Conservation (phyloP, 1,140 invertebrate genomes). For the Ceratina japonica region DNA sequence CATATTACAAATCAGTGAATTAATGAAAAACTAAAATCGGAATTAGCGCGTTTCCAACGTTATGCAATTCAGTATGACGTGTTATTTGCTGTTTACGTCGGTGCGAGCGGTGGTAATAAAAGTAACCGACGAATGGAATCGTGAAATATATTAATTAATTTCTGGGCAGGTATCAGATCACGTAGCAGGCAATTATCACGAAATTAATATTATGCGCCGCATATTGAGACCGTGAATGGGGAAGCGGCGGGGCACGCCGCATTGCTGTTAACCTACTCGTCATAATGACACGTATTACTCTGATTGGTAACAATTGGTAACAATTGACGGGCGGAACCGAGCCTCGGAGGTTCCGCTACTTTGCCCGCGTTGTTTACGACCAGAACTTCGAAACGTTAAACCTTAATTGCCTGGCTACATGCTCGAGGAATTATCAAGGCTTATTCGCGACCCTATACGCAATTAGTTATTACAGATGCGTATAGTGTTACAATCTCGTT, state of each 20-base stretch:
- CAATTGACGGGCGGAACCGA: constrained; percentile 78
- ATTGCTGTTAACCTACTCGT: constrained; percentile 70
- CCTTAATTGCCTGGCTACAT: constrained; percentile 75
- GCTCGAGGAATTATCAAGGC: constrained; percentile 73
- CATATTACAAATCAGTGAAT: too few relatives aligned
- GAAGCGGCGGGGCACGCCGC: constrained; percentile 56
- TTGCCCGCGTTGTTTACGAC: constrained; percentile 77
- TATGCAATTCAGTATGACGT: too few relatives aligned
- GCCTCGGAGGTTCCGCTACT: constrained; percentile 76
- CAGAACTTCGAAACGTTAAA: constrained; percentile 75
- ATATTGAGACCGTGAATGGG: constrained; percentile 66
- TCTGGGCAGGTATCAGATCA: constrained; percentile 23
- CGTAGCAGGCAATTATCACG: constrained; percentile 66
- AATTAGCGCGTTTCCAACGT: background rate
- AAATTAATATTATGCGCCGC: constrained; percentile 69
- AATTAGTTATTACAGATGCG: constrained; percentile 55
- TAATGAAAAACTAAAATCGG: background rate
- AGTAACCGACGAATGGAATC: background rate
- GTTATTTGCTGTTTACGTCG: background rate
- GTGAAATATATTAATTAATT: constrained; percentile 26
- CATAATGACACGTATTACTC: constrained; percentile 78
- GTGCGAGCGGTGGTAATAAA: background rate
- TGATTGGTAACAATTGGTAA: constrained; percentile 79
- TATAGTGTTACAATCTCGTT: constrained; percentile 28
- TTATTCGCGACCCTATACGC: constrained; percentile 59